Percentiles rank a stretch among this genome's conserved stretches.
Conservation (phyloP, 2,888 invertebrate genomes). For the Tetheella fluctuosa region DNA sequence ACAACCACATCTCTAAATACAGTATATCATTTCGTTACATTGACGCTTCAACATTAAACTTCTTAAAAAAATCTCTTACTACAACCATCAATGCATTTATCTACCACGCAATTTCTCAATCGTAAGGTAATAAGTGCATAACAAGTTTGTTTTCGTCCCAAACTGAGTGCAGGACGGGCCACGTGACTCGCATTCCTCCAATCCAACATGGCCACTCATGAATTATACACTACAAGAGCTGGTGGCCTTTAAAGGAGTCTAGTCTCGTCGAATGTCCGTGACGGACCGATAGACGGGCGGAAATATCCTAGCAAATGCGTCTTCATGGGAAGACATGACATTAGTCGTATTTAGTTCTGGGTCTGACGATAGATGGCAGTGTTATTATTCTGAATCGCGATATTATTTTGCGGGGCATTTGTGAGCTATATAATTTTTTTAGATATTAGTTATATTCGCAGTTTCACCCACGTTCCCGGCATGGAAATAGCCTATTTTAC, state of each 20-base stretch:
- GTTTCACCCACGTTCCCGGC: too few species aligned
- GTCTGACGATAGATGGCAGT: not conserved
- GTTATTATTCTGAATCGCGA: not conserved
- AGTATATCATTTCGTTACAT: not conserved
- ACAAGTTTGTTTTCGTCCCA: not conserved
- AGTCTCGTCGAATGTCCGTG: constrained; percentile 25
- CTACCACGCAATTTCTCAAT: not conserved
- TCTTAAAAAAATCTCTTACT: not conserved
- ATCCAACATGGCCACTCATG: constrained; percentile 34
- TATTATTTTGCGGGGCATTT: too few species aligned
- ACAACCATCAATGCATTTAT: not conserved
- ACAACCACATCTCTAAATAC: too few species aligned
- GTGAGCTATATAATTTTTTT: too few species aligned
- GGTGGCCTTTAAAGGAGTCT: constrained; percentile 25
- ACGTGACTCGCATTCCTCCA: constrained; percentile 20
- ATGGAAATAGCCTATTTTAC: too few species aligned
- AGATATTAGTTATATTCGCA: too few species aligned
- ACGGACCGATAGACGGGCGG: constrained; percentile 41
- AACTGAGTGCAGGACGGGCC: constrained; percentile 7
- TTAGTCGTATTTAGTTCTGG: not conserved
- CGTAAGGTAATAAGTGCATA: not conserved
- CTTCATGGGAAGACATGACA: not conserved
- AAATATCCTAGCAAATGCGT: constrained; percentile 37
- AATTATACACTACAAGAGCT: constrained; percentile 38
- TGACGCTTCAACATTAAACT: not conserved